Evolutionary conservation across 2,888 invertebrate species (phyloP).

Genomic region (Laothoe populi): DNA sequence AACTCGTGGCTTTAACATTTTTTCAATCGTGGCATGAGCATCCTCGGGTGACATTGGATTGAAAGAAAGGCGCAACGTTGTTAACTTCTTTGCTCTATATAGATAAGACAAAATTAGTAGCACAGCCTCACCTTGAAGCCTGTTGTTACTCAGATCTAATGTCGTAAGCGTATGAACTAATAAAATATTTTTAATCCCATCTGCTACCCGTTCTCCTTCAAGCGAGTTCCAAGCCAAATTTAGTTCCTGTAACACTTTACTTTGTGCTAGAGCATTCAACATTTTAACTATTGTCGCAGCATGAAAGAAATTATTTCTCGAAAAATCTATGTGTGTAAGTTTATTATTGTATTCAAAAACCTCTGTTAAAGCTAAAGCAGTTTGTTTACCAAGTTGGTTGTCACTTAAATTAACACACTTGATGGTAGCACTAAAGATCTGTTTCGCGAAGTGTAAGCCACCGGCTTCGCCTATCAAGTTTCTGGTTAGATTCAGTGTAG

Average conservation of each 20-base stretch:
- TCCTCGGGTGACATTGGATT: conserved; percentile 52
- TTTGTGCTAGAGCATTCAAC: conserved; percentile 44
- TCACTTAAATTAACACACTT: conserved; percentile 46
- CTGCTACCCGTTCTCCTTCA: conserved; percentile 46
- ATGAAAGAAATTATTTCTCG: conserved; percentile 51
- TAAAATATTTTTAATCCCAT: conserved; percentile 43
- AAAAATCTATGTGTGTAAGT: conserved; percentile 52
- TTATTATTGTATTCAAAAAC: conserved; percentile 45
- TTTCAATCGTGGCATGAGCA: conserved; percentile 43
- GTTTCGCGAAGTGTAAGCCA: conserved; percentile 44
- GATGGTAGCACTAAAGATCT: conserved; percentile 42
- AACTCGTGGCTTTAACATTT: conserved; percentile 46
- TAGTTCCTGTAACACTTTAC: conserved; percentile 45
- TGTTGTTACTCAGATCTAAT: conserved; percentile 53
- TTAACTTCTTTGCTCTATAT: conserved; percentile 45
- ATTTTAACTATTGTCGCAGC: conserved; percentile 43
- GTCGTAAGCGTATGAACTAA: conserved; percentile 41
- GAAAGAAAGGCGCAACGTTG: conserved; percentile 52
- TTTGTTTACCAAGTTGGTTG: conserved; percentile 46
- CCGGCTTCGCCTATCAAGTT: conserved; percentile 55
- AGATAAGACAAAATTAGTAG: conserved; percentile 41
- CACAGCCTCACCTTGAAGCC: conserved; percentile 46
- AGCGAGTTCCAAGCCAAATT: conserved; percentile 54
- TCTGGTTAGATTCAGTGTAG: conserved; percentile 44
- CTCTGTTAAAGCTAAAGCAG: conserved; percentile 47